Evolutionary conservation across 2,797 vertebrate species (phyloP), one percentile per base, ranked within the genome.

Genomic region (Malurus leucopterus): DNA sequence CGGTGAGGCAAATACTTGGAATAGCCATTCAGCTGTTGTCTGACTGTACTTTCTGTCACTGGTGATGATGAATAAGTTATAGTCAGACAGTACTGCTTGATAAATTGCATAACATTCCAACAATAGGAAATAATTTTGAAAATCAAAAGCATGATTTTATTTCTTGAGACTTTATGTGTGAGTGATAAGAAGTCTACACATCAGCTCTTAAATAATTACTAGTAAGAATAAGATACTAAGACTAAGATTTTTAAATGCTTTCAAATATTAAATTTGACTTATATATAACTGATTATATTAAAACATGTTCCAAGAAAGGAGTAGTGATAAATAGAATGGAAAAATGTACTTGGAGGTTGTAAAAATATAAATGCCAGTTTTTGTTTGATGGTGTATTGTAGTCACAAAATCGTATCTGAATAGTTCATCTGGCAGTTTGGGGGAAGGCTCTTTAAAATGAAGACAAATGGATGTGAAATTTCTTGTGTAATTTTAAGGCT

Each of bases 331-430:
- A 78, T 2, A 53, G 32, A 68, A 61, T 4, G 9, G 26, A 30
- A 61, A 59, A 64, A 55, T 13, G 1, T 68, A 13, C 11, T 51
- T 77, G 18, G 34, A 34, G 55, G 4, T 23, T 61, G 1, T 51
- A 41, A 72, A 38, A 59, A 57, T 63, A 9, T 54, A 20, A 21
- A 46, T 79, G 44, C 40, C 32, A 43, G 12, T 78, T 92, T 8
- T 17, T 22, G 2, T 44, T 53, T 8, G 57, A 0, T 21, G 40
- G 11, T 58, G 12, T 62, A 18, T 17, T 4, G 0, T 57, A 38
- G n/a, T 69, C 3, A 19, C 1, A 1, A 55, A 78, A 50, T 36
- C 65, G 13, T 69, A 20, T 51, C 67, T 69, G 32, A 75, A 9
- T 49, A 57, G 22, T 46, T 86, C 9, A 30, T 78, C 27, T 78